Base-by-base conservation (phyloP, 2,797 vertebrate species). In the Natrix natrix region DNA sequence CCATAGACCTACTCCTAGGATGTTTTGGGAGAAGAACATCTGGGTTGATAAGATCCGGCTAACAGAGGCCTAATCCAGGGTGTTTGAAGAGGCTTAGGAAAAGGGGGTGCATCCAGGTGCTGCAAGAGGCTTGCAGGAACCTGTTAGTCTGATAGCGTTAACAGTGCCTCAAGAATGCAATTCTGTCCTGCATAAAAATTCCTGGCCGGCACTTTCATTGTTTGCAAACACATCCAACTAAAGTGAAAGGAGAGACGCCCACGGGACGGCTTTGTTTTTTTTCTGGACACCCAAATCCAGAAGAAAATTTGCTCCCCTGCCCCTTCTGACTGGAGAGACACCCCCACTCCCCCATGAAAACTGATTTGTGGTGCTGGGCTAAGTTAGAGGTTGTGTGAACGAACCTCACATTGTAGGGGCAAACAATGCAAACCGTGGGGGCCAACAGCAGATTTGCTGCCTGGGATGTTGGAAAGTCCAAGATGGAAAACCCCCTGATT, bases 221-320 rank as follows among this genome's bases (percentile, higher is more conserved):
- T 20, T 43, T 78, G 32, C 37, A 78, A 43, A 78, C 74, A 69
- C 63, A 43, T 10, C 8, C 32, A 43, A 17, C 8, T 5, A 52
- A 43, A 78, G 8, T 78, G 17, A 43, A 78, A 43, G 17, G 74
- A 43, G 74, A 78, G 8, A 78, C 1, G 1, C 14, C 61, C 61
- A 28, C 4, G 1, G 24, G 61, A 3, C 1, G 17, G 2, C 8
- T 17, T 20, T 8, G 1, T 12, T 6, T 0, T 7, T 74, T 74
- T 32, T 0, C 17, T 43, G 32, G 32, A 78, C 17, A 43, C 32
- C 32, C 69, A 20, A 78, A 20, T 78, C 32, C 32, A 78, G 37
- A 43, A 22, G 37, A 78, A 78, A 78, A 78, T 43, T 22, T 5
- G 74, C 17, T 43, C 5, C 4, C 63, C n/a, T n/a, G 16, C n/a